These are phyloP conservation scores for Ibidorhyncha struthersii DNA, from an alignment of 2,113 vertebrate species.

Conservation along the genomic window DNA sequence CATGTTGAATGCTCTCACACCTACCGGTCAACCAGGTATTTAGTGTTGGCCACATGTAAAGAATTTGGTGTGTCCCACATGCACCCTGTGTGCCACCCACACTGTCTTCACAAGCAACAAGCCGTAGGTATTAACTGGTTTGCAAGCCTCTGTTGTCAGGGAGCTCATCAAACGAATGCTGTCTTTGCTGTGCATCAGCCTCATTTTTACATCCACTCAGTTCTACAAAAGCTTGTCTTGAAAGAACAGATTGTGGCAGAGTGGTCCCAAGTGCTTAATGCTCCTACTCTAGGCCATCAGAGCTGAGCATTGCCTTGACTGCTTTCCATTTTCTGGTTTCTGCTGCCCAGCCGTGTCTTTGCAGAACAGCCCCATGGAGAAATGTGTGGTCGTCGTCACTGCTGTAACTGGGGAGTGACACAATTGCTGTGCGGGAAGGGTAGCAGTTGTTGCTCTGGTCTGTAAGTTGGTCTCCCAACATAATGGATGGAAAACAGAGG, in stretches of 20 bases:
- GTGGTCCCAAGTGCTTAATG: background rate
- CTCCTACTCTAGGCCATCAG: background rate
- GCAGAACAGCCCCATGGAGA: background rate
- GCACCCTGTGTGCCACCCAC: background rate
- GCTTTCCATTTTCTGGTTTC: background rate
- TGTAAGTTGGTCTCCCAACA: accelerated
- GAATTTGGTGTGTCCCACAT: background rate
- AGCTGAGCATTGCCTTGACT: background rate
- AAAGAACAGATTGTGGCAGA: background rate
- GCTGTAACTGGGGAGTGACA: background rate
- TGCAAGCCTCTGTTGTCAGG: background rate
- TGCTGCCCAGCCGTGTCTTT: background rate
- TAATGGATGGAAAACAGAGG: background rate
- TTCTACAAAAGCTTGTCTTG: background rate
- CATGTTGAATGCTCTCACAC: background rate
- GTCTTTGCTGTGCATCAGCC: background rate
- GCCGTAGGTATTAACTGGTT: background rate
- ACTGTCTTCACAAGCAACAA: background rate
- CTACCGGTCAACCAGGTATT: background rate
- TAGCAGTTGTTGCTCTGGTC: background rate
- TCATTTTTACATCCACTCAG: background rate
- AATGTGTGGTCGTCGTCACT: background rate
- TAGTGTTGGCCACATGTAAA: background rate
- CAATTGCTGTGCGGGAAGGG: background rate
- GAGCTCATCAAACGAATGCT: background rate